These are phyloP conservation scores for Poeciliopsis prolifica DNA, from an alignment of 2,113 vertebrate genomes.

Conservation along the genomic window DNA sequence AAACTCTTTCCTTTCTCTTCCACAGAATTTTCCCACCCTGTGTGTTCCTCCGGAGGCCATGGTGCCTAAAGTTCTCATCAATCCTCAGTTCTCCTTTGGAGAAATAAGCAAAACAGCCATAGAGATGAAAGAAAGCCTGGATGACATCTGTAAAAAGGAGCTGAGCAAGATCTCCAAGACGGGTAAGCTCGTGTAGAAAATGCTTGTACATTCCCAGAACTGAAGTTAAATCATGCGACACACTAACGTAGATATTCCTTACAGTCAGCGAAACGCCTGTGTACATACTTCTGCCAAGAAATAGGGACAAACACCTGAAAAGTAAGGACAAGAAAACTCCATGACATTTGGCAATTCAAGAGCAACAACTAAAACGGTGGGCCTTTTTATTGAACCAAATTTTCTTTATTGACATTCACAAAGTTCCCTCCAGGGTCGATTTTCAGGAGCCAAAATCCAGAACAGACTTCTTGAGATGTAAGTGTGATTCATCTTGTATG, in stretches of 20 bases:
- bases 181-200: constrained; percentile 51
- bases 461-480: constrained; percentile 79
- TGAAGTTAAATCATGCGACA: background rate
- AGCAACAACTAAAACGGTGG: background rate
- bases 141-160: constrained; percentile 81
- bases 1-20: background rate
- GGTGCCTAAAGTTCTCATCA: constrained; percentile 83
- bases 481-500: constrained; percentile 40
- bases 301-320: constrained; percentile 75
- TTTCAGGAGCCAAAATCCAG: constrained; percentile 77
- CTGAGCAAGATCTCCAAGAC: constrained; percentile 77
- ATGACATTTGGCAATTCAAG: background rate
- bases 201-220: background rate
- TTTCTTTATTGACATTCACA: constrained; percentile 10
- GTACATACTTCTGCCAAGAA: constrained; percentile 77
- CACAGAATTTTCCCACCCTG: constrained; percentile 78
- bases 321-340: constrained; percentile 42
- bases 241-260: constrained; percentile 5
- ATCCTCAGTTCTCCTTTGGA: constrained; percentile 82
- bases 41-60: constrained; percentile 78
- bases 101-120: constrained; percentile 78
- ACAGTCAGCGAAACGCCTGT: constrained; percentile 79
- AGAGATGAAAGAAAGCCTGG: constrained; percentile 80
- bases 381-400: background rate
- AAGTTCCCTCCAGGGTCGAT: constrained; percentile 67